Percentiles rank a stretch among this genome's conserved stretches.
These are phyloP conservation scores for Tethea ocularis DNA, from an alignment of 2,888 invertebrate genomes.

Conservation along the genomic window DNA sequence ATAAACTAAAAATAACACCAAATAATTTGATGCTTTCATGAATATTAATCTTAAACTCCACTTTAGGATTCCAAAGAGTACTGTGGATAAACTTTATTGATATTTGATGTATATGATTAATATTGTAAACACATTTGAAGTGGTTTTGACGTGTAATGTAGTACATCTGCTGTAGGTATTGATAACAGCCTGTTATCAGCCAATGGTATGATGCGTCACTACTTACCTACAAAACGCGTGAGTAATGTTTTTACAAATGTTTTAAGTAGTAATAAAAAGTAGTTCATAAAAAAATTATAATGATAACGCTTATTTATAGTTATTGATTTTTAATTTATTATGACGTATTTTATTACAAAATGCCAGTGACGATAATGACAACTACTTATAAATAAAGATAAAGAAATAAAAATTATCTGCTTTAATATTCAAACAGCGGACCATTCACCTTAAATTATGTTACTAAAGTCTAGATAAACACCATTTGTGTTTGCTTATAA, in stretches of 20 bases:
- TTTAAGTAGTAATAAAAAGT: not conserved
- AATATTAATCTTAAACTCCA: not conserved
- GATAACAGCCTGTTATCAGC: conserved; percentile 7
- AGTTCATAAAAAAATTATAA: not conserved
- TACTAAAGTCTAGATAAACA: not conserved
- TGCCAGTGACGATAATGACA: too few species aligned
- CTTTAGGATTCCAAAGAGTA: not conserved
- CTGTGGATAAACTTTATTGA: not conserved
- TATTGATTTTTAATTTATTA: not conserved
- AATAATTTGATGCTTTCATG: not conserved
- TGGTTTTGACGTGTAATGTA: not conserved
- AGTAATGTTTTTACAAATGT: not conserved
- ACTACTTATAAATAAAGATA: too few species aligned
- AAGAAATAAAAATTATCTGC: too few species aligned
- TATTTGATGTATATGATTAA: not conserved
- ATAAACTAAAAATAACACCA: not conserved
- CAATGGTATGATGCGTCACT: conserved; percentile 8
- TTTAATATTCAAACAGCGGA: too few species aligned
- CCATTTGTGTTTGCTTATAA: not conserved
- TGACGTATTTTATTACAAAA: too few species aligned
- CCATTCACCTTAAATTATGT: not conserved
- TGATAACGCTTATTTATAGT: not conserved
- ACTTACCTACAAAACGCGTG: not conserved
- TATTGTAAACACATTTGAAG: not conserved
- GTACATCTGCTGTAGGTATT: not conserved